Percentiles rank a stretch among this genome's conserved stretches.
phyloP scores from a whole-genome alignment of 2,888 invertebrate genomes.

The Ormyrus rosae region DNA sequence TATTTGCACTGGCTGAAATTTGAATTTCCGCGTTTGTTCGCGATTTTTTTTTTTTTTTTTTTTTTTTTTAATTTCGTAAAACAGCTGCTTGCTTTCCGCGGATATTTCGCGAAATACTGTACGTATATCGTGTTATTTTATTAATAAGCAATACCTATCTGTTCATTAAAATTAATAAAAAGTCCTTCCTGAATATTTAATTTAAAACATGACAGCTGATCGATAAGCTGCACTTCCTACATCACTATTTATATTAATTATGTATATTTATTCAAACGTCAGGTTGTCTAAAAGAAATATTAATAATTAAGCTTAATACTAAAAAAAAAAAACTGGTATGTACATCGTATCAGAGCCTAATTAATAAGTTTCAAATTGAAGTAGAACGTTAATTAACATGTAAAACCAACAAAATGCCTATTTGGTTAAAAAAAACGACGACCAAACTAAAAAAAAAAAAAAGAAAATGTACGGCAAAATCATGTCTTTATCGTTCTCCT shows the following conservation, averaged over 20 bases:
- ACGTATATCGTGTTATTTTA: no score
- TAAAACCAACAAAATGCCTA: background rate
- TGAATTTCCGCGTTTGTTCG: no score
- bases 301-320: background rate
- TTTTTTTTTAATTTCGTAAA: no score
- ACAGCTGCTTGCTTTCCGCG: no score
- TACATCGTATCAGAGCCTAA: background rate
- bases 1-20: no score
- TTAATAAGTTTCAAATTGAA: background rate
- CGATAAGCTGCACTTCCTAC: slow-evolving; percentile 12
- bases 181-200: slow-evolving; percentile 3
- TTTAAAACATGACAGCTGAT: slow-evolving; percentile 21
- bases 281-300: background rate
- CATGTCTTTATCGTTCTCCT: slow-evolving; percentile 42
- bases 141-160: no score
- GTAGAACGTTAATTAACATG: background rate
- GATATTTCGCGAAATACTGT: no score
- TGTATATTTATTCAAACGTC: slow-evolving; percentile 17
- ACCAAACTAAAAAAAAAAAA: background rate
- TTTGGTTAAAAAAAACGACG: background rate
- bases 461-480: slow-evolving; percentile 19
- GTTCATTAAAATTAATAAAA: slow-evolving; percentile 3
- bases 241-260: slow-evolving; percentile 14
- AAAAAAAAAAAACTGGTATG: background rate
- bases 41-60: no score